Conservation (phyloP, 30 jellyfish, hydroid and myxozoan species). For the Pelagia noctiluca region DNA sequence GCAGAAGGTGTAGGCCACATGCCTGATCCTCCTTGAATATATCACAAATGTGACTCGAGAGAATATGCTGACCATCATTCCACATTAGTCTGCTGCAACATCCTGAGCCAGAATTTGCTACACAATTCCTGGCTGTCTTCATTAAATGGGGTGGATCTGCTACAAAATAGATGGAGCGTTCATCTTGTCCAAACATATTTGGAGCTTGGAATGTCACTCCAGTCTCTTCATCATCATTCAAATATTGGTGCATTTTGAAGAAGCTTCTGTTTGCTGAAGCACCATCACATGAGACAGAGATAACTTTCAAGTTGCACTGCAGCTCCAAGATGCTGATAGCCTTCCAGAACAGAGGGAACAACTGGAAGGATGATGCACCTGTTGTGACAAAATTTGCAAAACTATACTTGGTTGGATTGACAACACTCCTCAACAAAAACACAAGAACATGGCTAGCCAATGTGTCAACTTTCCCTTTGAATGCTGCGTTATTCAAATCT, state of each 20-base stretch:
- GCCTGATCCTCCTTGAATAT: constrained; percentile 19
- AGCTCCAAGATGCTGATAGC: constrained; percentile 23
- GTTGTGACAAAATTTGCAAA: constrained; percentile 69
- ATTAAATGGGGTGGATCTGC: constrained; percentile 60
- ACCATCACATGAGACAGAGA: constrained; percentile 76
- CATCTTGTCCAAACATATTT: constrained; percentile 10
- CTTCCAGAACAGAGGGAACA: constrained; percentile 47
- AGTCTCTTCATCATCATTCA: constrained; percentile 19
- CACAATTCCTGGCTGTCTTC: constrained; percentile 51
- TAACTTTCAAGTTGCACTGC: constrained; percentile 45
- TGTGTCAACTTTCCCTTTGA: constrained; percentile 30
- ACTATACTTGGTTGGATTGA: constrained; percentile 27
- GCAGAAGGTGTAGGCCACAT: too few species aligned
- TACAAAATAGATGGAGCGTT: constrained; percentile 24
- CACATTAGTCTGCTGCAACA: constrained; percentile 24
- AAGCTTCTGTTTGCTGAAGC: constrained; percentile 63
- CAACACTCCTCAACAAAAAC: constrained; percentile 40
- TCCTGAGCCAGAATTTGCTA: constrained; percentile 48
- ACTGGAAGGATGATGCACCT: constrained; percentile 59
- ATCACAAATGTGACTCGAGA: constrained; percentile 52
- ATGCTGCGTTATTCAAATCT: constrained; percentile 10
- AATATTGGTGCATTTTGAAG: constrained; percentile 53
- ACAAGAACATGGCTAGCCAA: constrained; percentile 59
- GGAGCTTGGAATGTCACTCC: constrained; percentile 40
- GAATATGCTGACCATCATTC: constrained; percentile 38